Evolutionary conservation across 2,888 invertebrate genomes (phyloP).

Genomic region (Plagiodera versicolora): DNA sequence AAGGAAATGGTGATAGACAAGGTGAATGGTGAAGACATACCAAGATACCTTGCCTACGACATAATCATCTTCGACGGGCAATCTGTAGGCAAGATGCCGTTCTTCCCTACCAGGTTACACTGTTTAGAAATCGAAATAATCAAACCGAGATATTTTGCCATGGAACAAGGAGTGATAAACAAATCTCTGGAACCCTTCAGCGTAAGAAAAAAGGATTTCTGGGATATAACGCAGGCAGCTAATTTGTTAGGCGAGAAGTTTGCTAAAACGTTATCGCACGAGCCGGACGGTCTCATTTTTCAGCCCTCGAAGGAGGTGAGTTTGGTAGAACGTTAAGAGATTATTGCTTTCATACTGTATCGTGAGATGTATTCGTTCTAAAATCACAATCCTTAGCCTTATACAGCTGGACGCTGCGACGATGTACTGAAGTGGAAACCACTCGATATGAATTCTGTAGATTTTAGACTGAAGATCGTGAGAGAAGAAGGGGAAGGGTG

Average conservation of each 20-base stretch:
- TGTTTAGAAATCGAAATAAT: slow-evolving; percentile 78
- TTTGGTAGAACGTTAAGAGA: too few species aligned
- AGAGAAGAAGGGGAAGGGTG: slow-evolving; percentile 74
- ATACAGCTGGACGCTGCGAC: slow-evolving; percentile 78
- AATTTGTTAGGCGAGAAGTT: slow-evolving; percentile 83
- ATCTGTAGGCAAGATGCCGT: slow-evolving; percentile 75
- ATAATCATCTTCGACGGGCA: slow-evolving; percentile 81
- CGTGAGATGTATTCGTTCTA: too few species aligned
- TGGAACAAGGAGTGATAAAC: slow-evolving; percentile 72
- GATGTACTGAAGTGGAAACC: slow-evolving; percentile 98
- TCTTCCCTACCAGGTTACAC: slow-evolving; percentile 72
- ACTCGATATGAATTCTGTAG: slow-evolving; percentile 88
- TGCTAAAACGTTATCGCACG: slow-evolving; percentile 81
- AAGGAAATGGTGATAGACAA: slow-evolving; percentile 97
- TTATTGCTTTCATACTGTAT: too few species aligned
- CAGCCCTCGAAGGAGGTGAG: slow-evolving; percentile 81
- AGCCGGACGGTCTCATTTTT: slow-evolving; percentile 97
- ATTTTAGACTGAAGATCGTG: slow-evolving; percentile 86
- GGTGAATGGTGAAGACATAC: slow-evolving; percentile 71
- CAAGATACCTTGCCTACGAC: slow-evolving; percentile 94
- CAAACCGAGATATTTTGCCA: slow-evolving; percentile 73
- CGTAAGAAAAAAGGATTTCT: slow-evolving; percentile 88
- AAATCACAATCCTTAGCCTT: slow-evolving; percentile 67
- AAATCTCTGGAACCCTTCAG: slow-evolving; percentile 86
- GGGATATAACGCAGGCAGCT: slow-evolving; percentile 74